Evolutionary conservation across 2,797 vertebrate genomes (phyloP), one percentile per base, ranked within the genome.

Genomic region (Manis pentadactyla): DNA sequence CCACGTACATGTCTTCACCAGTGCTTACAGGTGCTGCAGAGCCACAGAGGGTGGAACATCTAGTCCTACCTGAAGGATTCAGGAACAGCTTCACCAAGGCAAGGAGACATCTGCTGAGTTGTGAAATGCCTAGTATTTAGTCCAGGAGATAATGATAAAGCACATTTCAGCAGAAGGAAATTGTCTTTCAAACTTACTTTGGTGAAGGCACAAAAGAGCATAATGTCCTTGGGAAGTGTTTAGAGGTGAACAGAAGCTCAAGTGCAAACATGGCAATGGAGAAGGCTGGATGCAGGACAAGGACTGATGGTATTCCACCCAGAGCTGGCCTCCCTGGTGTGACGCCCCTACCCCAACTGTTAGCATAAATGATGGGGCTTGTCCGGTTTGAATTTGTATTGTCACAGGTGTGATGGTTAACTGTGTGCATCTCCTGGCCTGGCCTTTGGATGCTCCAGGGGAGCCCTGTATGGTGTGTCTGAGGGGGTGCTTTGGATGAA

Each of bases 41-140:
- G n/a, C 1, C 37, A 55, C 12, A 0, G 39, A n/a, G 2, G 1
- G 1, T 5, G 3, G 15, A 34, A 15, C 23, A 63, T 63, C n/a
- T 42, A 25, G 18, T 49, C 75, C 79, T 74, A 75, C 25, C 53
- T 25, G 1, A 27, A 68, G 2, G 4, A 55, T 53, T 68, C 21
- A 69, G 68, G 1, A 75, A 88, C 6, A 25, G 6, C 7, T 55
- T 87, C 4, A 3, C 2, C 21, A 73, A 74, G 14, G 14, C 9
- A 14, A 51, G 1, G 21, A 53, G 31, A 4, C 1, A 39, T 75
- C 46, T 37, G 18, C 25, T 85, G 27, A 39, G 2, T 49, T 55
- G 3, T 68, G 25, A 75, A 87, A 63, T 82, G 53, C 37, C 15
- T n/a, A 31, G 34, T 12, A 21, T 69, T 29, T 53, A 77, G 77